A percentile compares a stretch with the other conserved stretches of the same genome.
Evolutionary conservation across 2,797 vertebrate species (phyloP).

Genomic region (Acanthurus leucopareius): DNA sequence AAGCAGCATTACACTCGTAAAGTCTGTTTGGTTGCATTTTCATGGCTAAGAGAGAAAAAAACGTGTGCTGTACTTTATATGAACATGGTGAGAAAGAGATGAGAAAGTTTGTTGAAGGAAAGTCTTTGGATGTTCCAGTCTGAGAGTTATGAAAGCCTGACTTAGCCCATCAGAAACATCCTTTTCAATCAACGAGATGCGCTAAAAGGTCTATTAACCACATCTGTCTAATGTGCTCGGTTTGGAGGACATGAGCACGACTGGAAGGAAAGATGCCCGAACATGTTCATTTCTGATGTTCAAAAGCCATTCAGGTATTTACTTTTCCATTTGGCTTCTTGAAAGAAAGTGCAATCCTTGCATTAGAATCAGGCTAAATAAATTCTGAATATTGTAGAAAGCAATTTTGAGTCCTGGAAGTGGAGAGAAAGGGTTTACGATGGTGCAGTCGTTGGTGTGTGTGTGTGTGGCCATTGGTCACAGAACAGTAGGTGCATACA

Average conservation of each 20-base stretch:
- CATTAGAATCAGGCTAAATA: slow-evolving; percentile 68
- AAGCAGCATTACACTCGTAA: too few relatives aligned
- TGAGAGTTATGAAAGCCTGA: slow-evolving; percentile 41
- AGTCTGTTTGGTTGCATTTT: too few relatives aligned
- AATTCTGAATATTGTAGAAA: slow-evolving; percentile 67
- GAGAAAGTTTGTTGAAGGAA: slow-evolving; percentile 27
- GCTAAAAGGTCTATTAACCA: slow-evolving; percentile 50
- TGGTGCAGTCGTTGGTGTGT: slow-evolving; percentile 28
- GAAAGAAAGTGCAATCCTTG: slow-evolving; percentile 63
- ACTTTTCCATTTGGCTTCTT: slow-evolving; percentile 64
- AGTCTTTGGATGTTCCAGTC: slow-evolving; percentile 35
- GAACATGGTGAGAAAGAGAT: slow-evolving; percentile 20
- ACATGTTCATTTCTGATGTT: slow-evolving; percentile 62
- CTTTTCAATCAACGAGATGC: slow-evolving; percentile 48
- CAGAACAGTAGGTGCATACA: slow-evolving; percentile 62
- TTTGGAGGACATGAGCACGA: slow-evolving; percentile 42
- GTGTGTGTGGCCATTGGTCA: slow-evolving; percentile 62
- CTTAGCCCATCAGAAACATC: slow-evolving; percentile 43
- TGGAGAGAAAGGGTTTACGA: slow-evolving; percentile 75
- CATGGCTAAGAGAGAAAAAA: neutral
- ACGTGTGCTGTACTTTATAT: slow-evolving; percentile 5
- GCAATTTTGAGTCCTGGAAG: slow-evolving; percentile 66
- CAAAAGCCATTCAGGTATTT: slow-evolving; percentile 63
- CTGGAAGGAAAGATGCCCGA: slow-evolving; percentile 39
- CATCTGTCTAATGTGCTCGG: slow-evolving; percentile 50